Percentiles rank a stretch among this genome's conserved stretches.
These are phyloP conservation scores for Agrochola circellaris DNA, from an alignment of 2,888 invertebrate species.

Conservation along the genomic window DNA sequence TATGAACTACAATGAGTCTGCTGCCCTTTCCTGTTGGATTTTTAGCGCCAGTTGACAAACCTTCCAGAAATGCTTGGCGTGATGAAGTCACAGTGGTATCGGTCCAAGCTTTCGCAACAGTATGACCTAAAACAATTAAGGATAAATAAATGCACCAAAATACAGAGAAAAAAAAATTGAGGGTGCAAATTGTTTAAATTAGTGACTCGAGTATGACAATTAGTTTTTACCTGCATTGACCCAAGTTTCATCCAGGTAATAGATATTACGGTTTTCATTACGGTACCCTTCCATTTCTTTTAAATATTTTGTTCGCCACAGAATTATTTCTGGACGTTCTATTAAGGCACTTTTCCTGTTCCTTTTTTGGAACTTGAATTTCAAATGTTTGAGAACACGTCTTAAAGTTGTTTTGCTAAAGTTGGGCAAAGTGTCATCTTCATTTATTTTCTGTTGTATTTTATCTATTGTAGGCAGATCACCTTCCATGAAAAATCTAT, in stretches of 20 bases:
- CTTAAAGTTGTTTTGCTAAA: not conserved
- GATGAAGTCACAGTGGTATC: not conserved
- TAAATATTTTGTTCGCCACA: slow-evolving; percentile 16
- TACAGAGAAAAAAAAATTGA: not conserved
- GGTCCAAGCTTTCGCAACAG: not conserved
- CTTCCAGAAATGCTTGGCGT: not conserved
- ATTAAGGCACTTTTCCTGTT: not conserved
- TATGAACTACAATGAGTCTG: too few relatives aligned
- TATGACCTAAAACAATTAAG: not conserved
- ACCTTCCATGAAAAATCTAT: not conserved
- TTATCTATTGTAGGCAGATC: not conserved
- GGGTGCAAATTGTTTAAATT: not conserved
- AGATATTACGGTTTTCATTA: slow-evolving; percentile 6
- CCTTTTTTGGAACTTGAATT: not conserved
- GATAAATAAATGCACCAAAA: not conserved
- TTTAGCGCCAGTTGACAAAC: too few relatives aligned
- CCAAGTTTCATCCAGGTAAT: slow-evolving; percentile 45
- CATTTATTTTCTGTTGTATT: too few relatives aligned
- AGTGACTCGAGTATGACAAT: too few relatives aligned
- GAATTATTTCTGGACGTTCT: slow-evolving; percentile 21
- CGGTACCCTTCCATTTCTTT: slow-evolving; percentile 21
- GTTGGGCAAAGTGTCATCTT: too few relatives aligned
- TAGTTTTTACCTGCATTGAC: slow-evolving; percentile 47
- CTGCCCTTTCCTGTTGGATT: too few relatives aligned
- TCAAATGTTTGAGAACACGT: not conserved